phyloP scores from a whole-genome alignment of 2,797 vertebrate species.

The Kryptopterus vitreolus region DNA sequence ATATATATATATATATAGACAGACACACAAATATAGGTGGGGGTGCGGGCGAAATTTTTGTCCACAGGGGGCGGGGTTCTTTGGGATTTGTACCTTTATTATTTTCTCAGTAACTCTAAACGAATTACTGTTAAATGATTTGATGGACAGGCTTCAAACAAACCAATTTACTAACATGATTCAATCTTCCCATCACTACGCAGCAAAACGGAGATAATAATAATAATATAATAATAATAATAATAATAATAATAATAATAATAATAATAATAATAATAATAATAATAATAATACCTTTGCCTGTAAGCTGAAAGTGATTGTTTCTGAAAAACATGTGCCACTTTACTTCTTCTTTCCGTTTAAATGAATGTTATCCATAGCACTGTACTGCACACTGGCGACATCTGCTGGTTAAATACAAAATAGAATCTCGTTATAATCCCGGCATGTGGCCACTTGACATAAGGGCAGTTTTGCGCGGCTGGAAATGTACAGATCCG shows the following conservation, averaged over 20 bases:
- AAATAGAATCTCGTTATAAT: background rate
- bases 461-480: background rate
- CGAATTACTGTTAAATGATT: too few relatives aligned
- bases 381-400: background rate
- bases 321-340: background rate
- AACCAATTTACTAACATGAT: too few relatives aligned
- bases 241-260: background rate
- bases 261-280: background rate
- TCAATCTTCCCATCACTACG: too few relatives aligned
- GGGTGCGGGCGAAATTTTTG: too few relatives aligned
- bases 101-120: too few relatives aligned
- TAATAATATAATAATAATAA: background rate
- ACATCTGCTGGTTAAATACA: conserved; percentile 9
- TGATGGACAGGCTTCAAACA: too few relatives aligned
- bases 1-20: too few relatives aligned
- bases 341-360: background rate
- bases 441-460: background rate
- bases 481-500: background rate
- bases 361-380: background rate
- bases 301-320: background rate
- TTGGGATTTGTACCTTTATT: too few relatives aligned
- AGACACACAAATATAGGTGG: too few relatives aligned
- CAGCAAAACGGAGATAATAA: background rate
- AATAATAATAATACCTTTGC: background rate
- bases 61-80: too few relatives aligned